Percentiles rank a stretch among this genome's conserved stretches.
Evolutionary conservation across 2,113 vertebrate genomes (phyloP).

Genomic region (Xenopus borealis): DNA sequence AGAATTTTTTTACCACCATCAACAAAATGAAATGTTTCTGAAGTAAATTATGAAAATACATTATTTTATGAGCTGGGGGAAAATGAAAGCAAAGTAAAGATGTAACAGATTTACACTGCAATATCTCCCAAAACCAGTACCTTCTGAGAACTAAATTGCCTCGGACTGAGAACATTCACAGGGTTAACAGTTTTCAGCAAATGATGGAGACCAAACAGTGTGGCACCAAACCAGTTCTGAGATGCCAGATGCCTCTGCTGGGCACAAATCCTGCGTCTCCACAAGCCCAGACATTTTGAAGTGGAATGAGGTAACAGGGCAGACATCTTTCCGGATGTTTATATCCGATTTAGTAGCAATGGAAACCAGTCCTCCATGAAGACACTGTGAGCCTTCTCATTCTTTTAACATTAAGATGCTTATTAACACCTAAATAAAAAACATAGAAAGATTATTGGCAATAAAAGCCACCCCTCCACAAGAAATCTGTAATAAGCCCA

Average conservation of each 20-base stretch:
- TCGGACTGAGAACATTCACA: background rate
- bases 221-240: background rate
- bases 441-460: no score
- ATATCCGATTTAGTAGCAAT: background rate
- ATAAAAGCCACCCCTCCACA: no score
- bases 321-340: constrained; percentile 14
- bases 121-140: background rate
- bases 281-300: constrained; percentile 15
- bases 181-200: background rate
- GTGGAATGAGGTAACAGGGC: background rate
- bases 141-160: constrained; percentile 33
- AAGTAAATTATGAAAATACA: no score
- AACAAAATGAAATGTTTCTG: no score
- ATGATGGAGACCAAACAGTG: background rate
- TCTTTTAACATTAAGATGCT: background rate
- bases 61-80: no score
- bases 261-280: constrained; percentile 1
- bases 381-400: background rate
- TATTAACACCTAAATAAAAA: no score
- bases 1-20: no score
- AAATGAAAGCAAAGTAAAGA: no score
- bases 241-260: background rate
- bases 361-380: background rate
- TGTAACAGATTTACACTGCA: no score
- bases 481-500: no score